Evolutionary conservation across 1,140 invertebrate genomes (phyloP).

Genomic region (Drosophila bifasciata): DNA sequence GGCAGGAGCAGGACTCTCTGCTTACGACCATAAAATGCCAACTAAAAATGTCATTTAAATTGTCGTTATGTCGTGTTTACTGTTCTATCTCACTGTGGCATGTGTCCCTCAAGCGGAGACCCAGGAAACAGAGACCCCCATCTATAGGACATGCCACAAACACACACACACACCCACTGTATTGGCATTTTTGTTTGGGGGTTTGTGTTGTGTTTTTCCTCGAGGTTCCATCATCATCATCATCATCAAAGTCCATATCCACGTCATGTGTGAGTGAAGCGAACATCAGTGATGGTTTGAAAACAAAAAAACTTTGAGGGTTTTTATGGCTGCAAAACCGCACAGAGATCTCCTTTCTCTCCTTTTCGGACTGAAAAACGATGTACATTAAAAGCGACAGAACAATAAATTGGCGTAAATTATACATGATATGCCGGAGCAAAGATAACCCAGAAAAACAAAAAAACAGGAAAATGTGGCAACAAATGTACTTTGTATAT

Average conservation of each 20-base stretch:
- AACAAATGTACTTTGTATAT: conserved; percentile 41
- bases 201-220: conserved; percentile 3
- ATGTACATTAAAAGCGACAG: conserved; percentile 55
- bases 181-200: conserved; percentile 19
- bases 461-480: conserved; percentile 30
- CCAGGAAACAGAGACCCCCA: conserved; percentile 1
- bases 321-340: conserved; percentile 32
- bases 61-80: conserved; percentile 75
- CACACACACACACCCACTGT: background rate
- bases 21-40: conserved; percentile 60
- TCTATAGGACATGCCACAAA: no score
- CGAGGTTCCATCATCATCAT: conserved; percentile 21
- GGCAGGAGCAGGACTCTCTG: conserved; percentile 10
- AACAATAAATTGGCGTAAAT: conserved; percentile 73
- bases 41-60: conserved; percentile 81
- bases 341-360: conserved; percentile 8
- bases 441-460: conserved; percentile 3
- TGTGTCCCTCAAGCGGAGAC: no score
- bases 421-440: conserved; percentile 44
- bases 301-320: conserved; percentile 42
- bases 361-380: conserved; percentile 3
- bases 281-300: background rate
- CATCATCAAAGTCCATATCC: conserved; percentile 32
- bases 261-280: conserved; percentile 1
- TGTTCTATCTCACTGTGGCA: conserved; percentile 44